phyloP scores from a whole-genome alignment of 2,797 vertebrate genomes.

The Orestias chungarensis region DNA sequence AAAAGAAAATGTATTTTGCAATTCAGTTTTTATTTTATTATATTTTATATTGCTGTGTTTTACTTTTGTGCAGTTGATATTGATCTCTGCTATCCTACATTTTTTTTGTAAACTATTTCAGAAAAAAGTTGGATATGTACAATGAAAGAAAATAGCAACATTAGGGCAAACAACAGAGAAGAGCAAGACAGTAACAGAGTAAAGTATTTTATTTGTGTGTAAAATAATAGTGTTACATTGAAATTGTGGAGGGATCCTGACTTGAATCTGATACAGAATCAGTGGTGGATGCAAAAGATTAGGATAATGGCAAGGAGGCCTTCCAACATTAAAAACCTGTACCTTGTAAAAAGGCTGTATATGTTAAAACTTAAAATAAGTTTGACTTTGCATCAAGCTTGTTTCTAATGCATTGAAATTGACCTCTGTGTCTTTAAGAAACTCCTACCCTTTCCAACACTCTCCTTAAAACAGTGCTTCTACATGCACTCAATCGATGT shows the following conservation, averaged over 20 bases:
- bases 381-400: no score
- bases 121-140: background rate
- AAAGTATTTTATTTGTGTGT: background rate
- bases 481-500: no score
- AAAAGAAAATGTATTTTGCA: no score
- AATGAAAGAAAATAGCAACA: slow-evolving; percentile 11
- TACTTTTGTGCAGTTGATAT: slow-evolving; percentile 29
- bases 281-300: background rate
- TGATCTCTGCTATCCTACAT: slow-evolving; percentile 6
- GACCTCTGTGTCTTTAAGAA: no score
- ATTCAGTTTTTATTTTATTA: background rate
- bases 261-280: no score
- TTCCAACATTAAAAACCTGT: background rate
- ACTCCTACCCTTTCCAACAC: no score
- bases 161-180: background rate
- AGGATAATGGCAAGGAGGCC: background rate
- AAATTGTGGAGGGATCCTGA: background rate
- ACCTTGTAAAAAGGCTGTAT: no score
- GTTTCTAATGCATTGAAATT: no score
- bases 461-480: no score
- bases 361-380: no score
- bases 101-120: background rate
- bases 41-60: background rate
- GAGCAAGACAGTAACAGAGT: background rate
- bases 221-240: background rate